Evolutionary conservation across 1,140 invertebrate species (phyloP).

Genomic region (Hormaphis cornu): DNA sequence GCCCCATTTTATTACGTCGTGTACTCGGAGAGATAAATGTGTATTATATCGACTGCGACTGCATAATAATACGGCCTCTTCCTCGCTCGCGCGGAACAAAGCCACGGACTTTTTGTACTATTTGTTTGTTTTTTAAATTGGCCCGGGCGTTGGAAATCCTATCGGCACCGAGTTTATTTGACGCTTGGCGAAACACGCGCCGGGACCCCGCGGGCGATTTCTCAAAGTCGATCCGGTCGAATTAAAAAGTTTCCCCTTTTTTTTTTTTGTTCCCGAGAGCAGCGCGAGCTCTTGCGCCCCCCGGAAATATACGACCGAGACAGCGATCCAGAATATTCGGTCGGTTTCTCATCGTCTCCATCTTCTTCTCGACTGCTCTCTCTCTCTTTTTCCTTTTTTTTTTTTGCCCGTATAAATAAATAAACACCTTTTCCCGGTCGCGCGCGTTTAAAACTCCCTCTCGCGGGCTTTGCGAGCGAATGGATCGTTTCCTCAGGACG

Average conservation of each 20-base stretch:
- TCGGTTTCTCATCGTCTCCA: not conserved
- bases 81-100: not conserved
- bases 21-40: not conserved
- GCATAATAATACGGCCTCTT: too few species aligned
- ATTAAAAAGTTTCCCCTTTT: constrained; percentile 21
- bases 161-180: constrained; percentile 23
- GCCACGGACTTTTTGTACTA: not conserved
- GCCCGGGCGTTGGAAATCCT: not conserved
- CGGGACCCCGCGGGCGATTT: not conserved
- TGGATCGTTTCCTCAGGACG: not conserved
- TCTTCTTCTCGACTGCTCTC: not conserved
- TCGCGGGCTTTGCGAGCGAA: not conserved
- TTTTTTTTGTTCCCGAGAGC: too few species aligned
- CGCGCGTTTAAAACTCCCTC: too few species aligned
- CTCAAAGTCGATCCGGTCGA: constrained; percentile 24
- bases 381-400: not conserved
- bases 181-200: constrained; percentile 23
- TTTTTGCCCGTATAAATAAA: too few species aligned
- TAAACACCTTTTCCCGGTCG: too few species aligned
- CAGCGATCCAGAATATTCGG: not conserved
- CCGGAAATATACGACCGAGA: not conserved
- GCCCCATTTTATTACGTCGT: not conserved
- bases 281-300: too few species aligned
- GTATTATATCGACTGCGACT: not conserved
- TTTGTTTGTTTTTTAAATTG: constrained; percentile 11